phyloP scores from a whole-genome alignment of 1,140 invertebrate species.

The Drosophila ficusphila region DNA sequence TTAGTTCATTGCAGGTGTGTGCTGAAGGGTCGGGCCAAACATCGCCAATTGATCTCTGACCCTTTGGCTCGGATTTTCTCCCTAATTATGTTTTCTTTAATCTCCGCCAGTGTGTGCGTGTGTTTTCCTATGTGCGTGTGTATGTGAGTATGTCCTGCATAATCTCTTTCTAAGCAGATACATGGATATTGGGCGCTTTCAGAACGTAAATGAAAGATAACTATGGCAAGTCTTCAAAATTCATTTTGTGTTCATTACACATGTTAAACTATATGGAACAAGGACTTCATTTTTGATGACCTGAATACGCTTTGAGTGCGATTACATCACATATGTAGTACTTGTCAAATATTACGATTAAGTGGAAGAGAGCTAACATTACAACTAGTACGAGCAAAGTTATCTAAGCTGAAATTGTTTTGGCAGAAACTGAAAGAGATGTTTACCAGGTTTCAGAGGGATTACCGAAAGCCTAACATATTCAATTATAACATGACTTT shows the following conservation, averaged over 20 bases:
- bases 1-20: conserved; percentile 65
- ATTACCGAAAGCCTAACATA: too few species aligned
- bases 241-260: conserved; percentile 18
- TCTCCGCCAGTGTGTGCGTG: too few species aligned
- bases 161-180: conserved; percentile 23
- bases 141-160: background rate
- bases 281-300: background rate
- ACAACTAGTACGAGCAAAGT: too few species aligned
- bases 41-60: conserved; percentile 66
- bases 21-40: conserved; percentile 12
- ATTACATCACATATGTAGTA: background rate
- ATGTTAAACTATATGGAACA: background rate
- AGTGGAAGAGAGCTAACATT: background rate
- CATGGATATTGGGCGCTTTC: conserved; percentile 1
- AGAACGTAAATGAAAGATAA: conserved; percentile 33
- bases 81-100: conserved; percentile 48
- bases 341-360: background rate
- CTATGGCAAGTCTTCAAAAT: background rate
- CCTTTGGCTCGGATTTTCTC: conserved; percentile 20
- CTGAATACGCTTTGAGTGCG: background rate
- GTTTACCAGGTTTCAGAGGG: too few species aligned
- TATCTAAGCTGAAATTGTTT: too few species aligned
- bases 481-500: too few species aligned
- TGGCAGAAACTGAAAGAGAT: too few species aligned
- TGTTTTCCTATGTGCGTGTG: background rate